A percentile compares a stretch with the other conserved stretches of the same genome.
Conservation (phyloP, 2,797 vertebrate species). For the Eleutherodactylus coqui region DNA sequence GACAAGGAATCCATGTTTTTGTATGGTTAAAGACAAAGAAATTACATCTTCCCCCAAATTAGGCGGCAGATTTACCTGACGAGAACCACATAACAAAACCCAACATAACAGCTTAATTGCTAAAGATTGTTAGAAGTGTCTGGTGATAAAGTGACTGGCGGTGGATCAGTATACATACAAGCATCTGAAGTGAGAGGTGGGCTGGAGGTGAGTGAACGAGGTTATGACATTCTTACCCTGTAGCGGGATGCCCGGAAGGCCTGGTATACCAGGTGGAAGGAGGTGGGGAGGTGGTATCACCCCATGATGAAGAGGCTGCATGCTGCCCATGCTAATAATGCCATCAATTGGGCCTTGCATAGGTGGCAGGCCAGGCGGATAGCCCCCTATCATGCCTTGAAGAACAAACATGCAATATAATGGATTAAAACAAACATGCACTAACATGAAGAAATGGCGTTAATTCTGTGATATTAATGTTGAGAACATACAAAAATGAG, state of each 20-base stretch:
- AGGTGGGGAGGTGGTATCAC: slow-evolving; percentile 86
- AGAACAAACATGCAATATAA: slow-evolving; percentile 91
- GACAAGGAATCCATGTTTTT: no score
- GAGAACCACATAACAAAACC: no score
- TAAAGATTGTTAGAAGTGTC: no score
- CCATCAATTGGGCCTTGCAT: slow-evolving; percentile 86
- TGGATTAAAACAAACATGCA: slow-evolving; percentile 79
- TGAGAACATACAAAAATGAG: slow-evolving; percentile 55
- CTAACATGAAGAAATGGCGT: slow-evolving; percentile 74
- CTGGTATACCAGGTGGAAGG: slow-evolving; percentile 86
- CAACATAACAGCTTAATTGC: no score
- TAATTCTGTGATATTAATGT: slow-evolving; percentile 76
- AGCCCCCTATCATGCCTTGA: slow-evolving; percentile 93
- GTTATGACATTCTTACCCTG: slow-evolving; percentile 90
- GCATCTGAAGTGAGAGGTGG: slow-evolving; percentile 4
- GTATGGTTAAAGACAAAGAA: no score
- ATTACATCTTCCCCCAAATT: no score
- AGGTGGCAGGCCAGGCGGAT: slow-evolving; percentile 88
- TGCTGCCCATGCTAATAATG: slow-evolving; percentile 94
- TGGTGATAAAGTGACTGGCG: background rate
- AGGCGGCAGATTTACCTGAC: no score
- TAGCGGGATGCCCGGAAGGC: slow-evolving; percentile 86
- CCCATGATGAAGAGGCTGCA: slow-evolving; percentile 91
- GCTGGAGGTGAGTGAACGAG: slow-evolving; percentile 79
- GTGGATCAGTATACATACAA: background rate